Evolutionary conservation across 2,888 invertebrate species (phyloP), one percentile per base, ranked within the genome.

Genomic region (Nemapogon koenigi): DNA sequence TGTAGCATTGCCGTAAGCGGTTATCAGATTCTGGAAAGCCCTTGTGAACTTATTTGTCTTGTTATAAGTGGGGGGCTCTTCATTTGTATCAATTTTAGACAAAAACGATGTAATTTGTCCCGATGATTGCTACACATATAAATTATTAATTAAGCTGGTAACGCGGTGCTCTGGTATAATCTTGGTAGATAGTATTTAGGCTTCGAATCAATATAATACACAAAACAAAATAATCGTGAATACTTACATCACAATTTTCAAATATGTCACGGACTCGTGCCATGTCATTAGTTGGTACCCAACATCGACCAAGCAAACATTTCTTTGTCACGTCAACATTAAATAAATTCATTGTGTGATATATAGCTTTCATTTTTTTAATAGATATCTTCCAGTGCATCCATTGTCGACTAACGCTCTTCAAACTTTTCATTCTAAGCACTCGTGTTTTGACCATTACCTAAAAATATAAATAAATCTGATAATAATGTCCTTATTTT

Each of bases 21-120:
- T 91, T 40, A 97, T 93, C 45, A 97, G 83, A 46, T 84, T 85
- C 70, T 97, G 97, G 68, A 97, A 97, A 19, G 91, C 95, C 42
- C 69, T 72, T 0, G 97, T 97, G 59, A 96, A 97, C 56, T 89
- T 91, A 66, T 97, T 97, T 10, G 91, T 90, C 4, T 91, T 82
- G 57, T 93, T 90, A 60, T 83, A 96, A 0, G 97, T 97, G 2
- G 97, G 97, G 1, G 94, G 94, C 36, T 72, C 72, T 45, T 86
- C 86, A 0, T 46, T 46, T 0, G 89, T 87, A 16, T 85, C 81
- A 51, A 91, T 87, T 10, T 89, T 85, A 51, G 93, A 90, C 50
- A 95, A 71, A 55, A 97, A 94, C 0, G 95, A 94, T 0, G 18
- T 33, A 18, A 33, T n/a, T n/a, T n/a, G n/a, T n/a, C n/a, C n/a